Evolutionary conservation across 2,888 invertebrate genomes (phyloP).

Genomic region (Stenurella melanura): DNA sequence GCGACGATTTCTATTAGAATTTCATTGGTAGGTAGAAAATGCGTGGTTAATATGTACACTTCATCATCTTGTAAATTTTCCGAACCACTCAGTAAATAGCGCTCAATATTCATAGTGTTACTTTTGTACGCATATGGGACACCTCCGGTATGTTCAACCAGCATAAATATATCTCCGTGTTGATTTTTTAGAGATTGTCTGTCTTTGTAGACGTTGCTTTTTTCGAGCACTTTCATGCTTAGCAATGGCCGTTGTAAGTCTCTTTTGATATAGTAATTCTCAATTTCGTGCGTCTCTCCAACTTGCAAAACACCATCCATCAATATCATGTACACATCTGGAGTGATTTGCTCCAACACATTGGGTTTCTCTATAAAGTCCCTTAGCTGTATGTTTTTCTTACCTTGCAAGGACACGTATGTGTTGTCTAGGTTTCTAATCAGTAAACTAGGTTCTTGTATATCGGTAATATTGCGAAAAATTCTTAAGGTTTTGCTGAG

Average conservation of each 20-base stretch:
- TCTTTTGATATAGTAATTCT: conserved; percentile 36
- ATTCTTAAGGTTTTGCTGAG: background rate
- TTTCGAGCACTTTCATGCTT: conserved; percentile 7
- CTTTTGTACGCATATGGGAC: background rate
- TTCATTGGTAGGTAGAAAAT: background rate
- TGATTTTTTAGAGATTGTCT: background rate
- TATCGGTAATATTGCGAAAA: conserved; percentile 17
- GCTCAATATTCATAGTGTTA: background rate
- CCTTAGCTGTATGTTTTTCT: background rate
- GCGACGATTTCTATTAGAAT: background rate
- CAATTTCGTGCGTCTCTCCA: conserved; percentile 24
- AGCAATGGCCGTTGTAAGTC: conserved; percentile 10
- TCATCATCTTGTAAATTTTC: background rate
- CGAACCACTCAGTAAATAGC: background rate
- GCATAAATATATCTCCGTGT: conserved; percentile 29
- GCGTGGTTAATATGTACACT: conserved; percentile 19
- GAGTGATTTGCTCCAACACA: conserved; percentile 14
- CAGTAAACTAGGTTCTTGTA: background rate
- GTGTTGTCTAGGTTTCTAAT: conserved; percentile 12
- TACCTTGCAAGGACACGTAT: conserved; percentile 26
- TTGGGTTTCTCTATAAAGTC: background rate
- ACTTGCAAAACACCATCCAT: background rate
- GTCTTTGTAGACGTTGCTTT: conserved; percentile 22
- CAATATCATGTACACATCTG: conserved; percentile 29
- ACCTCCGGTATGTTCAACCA: conserved; percentile 4